Percentiles rank a stretch among this genome's conserved stretches.
phyloP scores from a whole-genome alignment of 2,888 invertebrate genomes.

The Acanthacorydalis orientalis region DNA sequence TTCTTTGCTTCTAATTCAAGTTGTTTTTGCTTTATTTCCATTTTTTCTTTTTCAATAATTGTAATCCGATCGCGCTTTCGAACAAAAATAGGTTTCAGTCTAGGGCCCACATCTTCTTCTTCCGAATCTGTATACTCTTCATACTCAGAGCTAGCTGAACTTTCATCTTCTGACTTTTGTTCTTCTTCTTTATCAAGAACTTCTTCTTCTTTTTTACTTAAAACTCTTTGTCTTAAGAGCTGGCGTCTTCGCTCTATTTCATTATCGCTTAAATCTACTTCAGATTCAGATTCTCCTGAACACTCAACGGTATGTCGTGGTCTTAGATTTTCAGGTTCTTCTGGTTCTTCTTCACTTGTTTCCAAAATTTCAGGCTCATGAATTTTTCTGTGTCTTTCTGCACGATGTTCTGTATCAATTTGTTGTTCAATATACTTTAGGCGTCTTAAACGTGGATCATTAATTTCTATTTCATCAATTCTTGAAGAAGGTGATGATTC shows the following conservation, averaged over 20 bases:
- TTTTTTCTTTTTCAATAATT: slow-evolving; percentile 84
- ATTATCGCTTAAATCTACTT: slow-evolving; percentile 69
- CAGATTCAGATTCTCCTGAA: slow-evolving; percentile 44
- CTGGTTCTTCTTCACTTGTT: slow-evolving; percentile 33
- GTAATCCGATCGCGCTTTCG: slow-evolving; percentile 87
- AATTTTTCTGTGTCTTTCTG: slow-evolving; percentile 43
- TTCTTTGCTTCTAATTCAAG: slow-evolving; percentile 68
- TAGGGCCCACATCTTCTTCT: slow-evolving; percentile 77
- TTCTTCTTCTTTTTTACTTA: slow-evolving; percentile 53
- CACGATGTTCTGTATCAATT: slow-evolving; percentile 28
- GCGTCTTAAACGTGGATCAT: slow-evolving; percentile 69
- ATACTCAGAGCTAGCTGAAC: slow-evolving; percentile 62
- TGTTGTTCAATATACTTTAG: slow-evolving; percentile 28
- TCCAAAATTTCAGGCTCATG: slow-evolving; percentile 52
- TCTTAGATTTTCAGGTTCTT: slow-evolving; percentile 9
- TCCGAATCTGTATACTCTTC: slow-evolving; percentile 80
- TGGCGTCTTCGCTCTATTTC: slow-evolving; percentile 73
- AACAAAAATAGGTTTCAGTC: slow-evolving; percentile 90
- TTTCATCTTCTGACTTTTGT: slow-evolving; percentile 45
- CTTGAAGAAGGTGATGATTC: slow-evolving; percentile 18
- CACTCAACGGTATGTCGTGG: slow-evolving; percentile 24
- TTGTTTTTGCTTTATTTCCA: slow-evolving; percentile 69
- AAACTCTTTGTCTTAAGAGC: slow-evolving; percentile 44
- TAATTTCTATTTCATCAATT: slow-evolving; percentile 33
- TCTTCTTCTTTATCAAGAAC: slow-evolving; percentile 60